Base-by-base conservation (phyloP, 2,888 invertebrate species). In the Drosophila histrio region DNA sequence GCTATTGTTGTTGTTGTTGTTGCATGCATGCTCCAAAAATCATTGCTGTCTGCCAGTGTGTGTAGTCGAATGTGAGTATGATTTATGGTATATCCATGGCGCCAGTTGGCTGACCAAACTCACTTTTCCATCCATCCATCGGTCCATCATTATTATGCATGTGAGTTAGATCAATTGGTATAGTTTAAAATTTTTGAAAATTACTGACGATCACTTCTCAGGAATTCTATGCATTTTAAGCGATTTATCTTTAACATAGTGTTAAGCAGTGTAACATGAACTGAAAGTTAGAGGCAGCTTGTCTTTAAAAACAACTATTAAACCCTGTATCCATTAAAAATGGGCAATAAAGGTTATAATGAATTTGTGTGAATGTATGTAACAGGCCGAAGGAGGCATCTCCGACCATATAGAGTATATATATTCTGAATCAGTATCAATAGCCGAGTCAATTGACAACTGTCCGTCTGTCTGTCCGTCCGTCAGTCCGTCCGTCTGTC, bases 11-110 rank as follows among this genome's bases (percentile, higher is more conserved):
- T 84, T 77, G 53, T 59, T 65, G 68, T 72, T 58, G 63, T 70
- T 77, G 77, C 87, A 86, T 80, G 80, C 74, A 79, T 80, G 72
- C 59, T 61, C 47, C 41, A 57, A 65, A 77, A 65, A 83, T 64
- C 67, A 65, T 54, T 34, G 49, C 19, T 56, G 39, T 54, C 43
- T 63, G 43, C 21, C 22, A 58, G 28, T 43, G 39, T 56, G 28
- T 22, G 41, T 39, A 34, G 39, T 30, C 15, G 13, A 53, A 56
- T 52, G 41, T 24, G 24, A 43, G 41, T 53, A 71, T 69, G 61
- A 77, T 77, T 76, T 76, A 63, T 85, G 65, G 11, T 7, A 17
- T 44, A 44, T 38, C 21, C 49, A 26, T 67, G 80, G 81, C 78
- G 81, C 84, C 84, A 60, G 62, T 59, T 46, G 53, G 38, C 62